A percentile compares a stretch with the other conserved stretches of the same genome.
These are phyloP conservation scores for Drosophila littoralis DNA, from an alignment of 1,140 invertebrate genomes.

Conservation along the genomic window DNA sequence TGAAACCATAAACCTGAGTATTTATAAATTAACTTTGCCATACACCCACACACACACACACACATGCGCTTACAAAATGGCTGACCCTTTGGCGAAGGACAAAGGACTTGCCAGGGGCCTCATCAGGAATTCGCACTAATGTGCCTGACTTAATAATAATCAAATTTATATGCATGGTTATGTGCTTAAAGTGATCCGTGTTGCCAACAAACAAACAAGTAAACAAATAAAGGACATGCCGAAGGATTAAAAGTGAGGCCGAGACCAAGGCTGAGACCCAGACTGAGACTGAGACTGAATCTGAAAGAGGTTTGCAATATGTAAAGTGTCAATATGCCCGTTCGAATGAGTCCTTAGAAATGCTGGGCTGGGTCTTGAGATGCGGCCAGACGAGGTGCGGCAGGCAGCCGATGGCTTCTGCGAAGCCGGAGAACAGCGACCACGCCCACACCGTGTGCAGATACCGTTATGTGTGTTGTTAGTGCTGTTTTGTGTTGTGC, in stretches of 20 bases:
- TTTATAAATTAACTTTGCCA: constrained; percentile 75
- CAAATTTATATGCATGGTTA: constrained; percentile 85
- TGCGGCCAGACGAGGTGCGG: constrained; percentile 23
- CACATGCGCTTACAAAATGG: constrained; percentile 5
- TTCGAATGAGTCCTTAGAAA: constrained; percentile 37
- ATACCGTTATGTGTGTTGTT: constrained; percentile 46
- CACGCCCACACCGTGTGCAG: constrained; percentile 45
- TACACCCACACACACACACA: constrained; percentile 29
- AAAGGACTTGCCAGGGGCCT: constrained; percentile 14
- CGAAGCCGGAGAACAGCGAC: constrained; percentile 25
- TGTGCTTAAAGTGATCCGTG: constrained; percentile 69
- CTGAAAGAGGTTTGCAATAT: constrained; percentile 18
- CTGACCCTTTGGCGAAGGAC: constrained; percentile 38
- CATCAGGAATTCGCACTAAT: constrained; percentile 83
- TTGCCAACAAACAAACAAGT: constrained; percentile 28
- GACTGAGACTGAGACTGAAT: constrained; percentile 24
- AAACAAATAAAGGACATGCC: constrained; percentile 27
- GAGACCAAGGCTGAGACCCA: constrained; percentile 2
- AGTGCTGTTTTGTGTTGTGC: constrained; percentile 35
- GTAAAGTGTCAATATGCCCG: constrained; percentile 69
- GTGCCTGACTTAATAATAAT: constrained; percentile 84
- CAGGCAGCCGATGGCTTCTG: constrained; percentile 16
- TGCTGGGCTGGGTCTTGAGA: constrained; percentile 24
- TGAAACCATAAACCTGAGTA: constrained; percentile 76
- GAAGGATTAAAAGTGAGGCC: constrained; percentile 2